Evolutionary conservation across 2,888 invertebrate genomes (phyloP).

Genomic region (Cerastis rubricosa): DNA sequence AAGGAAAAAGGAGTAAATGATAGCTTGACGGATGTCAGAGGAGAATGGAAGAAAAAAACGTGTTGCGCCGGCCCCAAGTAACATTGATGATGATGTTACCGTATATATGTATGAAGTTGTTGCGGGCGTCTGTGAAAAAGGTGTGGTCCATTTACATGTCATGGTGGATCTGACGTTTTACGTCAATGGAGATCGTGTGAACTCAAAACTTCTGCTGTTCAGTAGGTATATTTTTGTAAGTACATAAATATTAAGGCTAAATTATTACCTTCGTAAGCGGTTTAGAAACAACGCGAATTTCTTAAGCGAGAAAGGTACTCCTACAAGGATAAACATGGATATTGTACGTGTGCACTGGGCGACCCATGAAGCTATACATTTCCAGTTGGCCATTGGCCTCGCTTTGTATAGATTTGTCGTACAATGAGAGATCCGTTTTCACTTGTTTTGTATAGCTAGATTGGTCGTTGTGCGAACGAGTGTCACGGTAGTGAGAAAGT

Average conservation of each 20-base stretch:
- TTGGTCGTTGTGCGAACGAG: too few relatives aligned
- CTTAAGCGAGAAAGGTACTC: too few relatives aligned
- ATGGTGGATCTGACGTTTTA: constrained; percentile 11
- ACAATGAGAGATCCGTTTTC: too few relatives aligned
- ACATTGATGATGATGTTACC: too few relatives aligned
- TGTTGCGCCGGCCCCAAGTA: too few relatives aligned
- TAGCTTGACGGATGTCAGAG: too few relatives aligned
- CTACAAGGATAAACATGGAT: constrained; percentile 20
- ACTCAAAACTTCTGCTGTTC: neutral
- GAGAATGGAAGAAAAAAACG: too few relatives aligned
- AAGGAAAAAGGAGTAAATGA: too few relatives aligned
- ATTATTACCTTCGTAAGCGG: neutral
- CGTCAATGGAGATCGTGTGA: neutral
- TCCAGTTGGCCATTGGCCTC: too few relatives aligned
- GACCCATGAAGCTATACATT: too few relatives aligned
- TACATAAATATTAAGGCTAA: neutral
- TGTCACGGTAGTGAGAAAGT: constrained; percentile 13
- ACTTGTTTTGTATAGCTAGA: too few relatives aligned
- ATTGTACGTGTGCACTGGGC: neutral
- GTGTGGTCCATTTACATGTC: neutral
- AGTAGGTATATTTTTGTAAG: neutral
- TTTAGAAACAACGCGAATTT: neutral
- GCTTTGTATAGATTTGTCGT: too few relatives aligned
- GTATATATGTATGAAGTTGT: constrained; percentile 3
- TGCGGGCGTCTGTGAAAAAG: neutral